Evolutionary conservation across 2,113 vertebrate genomes (phyloP).

Genomic region (Phodopus roborovskii): DNA sequence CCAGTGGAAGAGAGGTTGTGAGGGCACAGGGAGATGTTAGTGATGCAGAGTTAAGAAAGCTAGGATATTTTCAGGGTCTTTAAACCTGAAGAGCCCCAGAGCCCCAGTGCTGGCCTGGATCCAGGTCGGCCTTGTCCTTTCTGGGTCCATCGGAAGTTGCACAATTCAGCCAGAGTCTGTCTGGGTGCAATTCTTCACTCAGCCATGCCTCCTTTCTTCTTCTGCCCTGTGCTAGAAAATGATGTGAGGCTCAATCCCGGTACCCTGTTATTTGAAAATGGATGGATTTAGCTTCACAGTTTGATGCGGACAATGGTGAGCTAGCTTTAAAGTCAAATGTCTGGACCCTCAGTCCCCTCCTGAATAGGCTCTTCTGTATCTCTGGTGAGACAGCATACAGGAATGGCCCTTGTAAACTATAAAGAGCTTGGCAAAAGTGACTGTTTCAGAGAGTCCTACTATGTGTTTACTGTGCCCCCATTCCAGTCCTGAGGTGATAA

Average conservation of each 20-base stretch:
- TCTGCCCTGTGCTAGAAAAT: neutral
- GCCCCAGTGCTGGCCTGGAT: neutral
- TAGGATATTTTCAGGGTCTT: neutral
- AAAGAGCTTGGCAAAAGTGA: neutral
- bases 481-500: neutral
- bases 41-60: neutral
- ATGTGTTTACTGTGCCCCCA: neutral
- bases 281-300: neutral
- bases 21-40: neutral
- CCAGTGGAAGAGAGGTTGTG: neutral
- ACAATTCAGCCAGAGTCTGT: neutral
- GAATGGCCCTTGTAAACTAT: neutral
- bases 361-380: neutral
- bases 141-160: neutral
- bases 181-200: neutral
- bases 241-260: no score
- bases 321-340: neutral
- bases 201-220: no score
- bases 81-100: neutral
- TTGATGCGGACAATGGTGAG: neutral
- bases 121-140: neutral
- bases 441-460: neutral
- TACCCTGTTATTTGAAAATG: neutral
- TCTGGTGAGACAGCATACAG: fast-evolving
- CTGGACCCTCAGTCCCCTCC: neutral